A percentile compares a stretch with the other conserved stretches of the same genome.
phyloP scores from a whole-genome alignment of 2,113 vertebrate species.

The Dinomys branickii region DNA sequence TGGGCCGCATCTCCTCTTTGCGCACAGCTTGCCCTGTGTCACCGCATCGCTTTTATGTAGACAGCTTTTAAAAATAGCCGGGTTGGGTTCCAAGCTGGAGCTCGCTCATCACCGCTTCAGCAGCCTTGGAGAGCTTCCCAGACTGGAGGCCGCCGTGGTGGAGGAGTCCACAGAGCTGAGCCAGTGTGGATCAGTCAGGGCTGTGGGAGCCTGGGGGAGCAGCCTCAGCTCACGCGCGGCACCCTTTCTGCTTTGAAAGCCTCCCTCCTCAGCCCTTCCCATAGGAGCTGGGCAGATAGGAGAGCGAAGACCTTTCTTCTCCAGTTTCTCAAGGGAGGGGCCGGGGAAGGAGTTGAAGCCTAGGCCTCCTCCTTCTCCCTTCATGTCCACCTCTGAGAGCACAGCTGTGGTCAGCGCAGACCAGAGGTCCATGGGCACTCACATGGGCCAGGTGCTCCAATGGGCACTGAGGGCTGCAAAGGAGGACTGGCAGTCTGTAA shows the following conservation, averaged over 20 bases:
- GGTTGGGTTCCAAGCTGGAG: neutral
- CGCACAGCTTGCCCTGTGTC: neutral
- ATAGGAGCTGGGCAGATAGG: rapidly evolving
- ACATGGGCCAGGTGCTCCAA: rapidly evolving
- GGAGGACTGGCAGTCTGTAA: neutral
- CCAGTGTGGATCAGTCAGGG: neutral
- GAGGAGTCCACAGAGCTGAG: neutral
- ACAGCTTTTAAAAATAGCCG: slow-evolving; percentile 71
- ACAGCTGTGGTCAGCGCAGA: neutral
- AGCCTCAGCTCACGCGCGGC: neutral
- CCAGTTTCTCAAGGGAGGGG: neutral
- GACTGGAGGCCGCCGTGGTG: neutral
- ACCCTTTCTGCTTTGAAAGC: rapidly evolving
- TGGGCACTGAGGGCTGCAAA: neutral
- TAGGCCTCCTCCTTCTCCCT: neutral
- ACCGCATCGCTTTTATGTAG: neutral
- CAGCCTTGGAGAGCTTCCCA: slow-evolving; percentile 59
- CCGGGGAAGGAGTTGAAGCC: no score
- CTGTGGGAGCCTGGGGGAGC: neutral
- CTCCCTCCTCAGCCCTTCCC: neutral
- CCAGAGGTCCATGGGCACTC: rapidly evolving
- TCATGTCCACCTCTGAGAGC: neutral
- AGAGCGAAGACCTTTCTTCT: neutral
- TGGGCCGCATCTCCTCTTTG: rapidly evolving
- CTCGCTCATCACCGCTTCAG: neutral